phyloP scores from a whole-genome alignment of 2,113 vertebrate species.

The Eudyptes chrysolophus region DNA sequence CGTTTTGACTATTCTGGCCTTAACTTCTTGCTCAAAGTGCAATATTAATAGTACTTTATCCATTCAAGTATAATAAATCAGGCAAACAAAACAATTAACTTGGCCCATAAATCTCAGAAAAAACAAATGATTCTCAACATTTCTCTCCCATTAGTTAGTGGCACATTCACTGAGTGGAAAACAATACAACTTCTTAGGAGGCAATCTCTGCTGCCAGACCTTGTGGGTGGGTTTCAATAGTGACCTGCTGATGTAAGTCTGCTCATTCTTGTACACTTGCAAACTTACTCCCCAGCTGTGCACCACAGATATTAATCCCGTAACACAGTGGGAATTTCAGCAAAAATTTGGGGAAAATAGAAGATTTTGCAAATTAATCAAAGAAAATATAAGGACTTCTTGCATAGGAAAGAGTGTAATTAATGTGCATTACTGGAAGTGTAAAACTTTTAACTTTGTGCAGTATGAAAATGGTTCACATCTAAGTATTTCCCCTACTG shows the following conservation, averaged over 20 bases:
- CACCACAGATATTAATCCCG: background rate
- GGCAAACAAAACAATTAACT: constrained; percentile 18
- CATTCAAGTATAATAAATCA: background rate
- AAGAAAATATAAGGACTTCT: background rate
- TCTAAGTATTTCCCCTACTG: background rate
- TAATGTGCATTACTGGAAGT: background rate
- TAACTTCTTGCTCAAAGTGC: background rate
- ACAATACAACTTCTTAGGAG: constrained; percentile 21
- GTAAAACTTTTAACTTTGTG: background rate
- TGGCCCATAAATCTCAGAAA: background rate
- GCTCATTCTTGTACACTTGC: background rate
- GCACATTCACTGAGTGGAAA: background rate
- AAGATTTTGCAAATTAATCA: background rate
- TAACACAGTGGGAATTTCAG: background rate
- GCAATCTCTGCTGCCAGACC: background rate
- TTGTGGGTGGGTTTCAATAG: background rate
- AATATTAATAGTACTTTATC: background rate
- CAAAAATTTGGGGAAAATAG: background rate
- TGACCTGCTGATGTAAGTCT: background rate
- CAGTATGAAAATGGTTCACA: background rate
- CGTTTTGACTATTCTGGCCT: background rate
- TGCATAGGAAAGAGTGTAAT: background rate
- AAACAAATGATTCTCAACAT: background rate
- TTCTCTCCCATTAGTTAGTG: constrained; percentile 4
- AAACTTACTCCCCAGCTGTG: background rate